Conservation (phyloP, 2,888 invertebrate genomes). For the Amiota mariae region DNA sequence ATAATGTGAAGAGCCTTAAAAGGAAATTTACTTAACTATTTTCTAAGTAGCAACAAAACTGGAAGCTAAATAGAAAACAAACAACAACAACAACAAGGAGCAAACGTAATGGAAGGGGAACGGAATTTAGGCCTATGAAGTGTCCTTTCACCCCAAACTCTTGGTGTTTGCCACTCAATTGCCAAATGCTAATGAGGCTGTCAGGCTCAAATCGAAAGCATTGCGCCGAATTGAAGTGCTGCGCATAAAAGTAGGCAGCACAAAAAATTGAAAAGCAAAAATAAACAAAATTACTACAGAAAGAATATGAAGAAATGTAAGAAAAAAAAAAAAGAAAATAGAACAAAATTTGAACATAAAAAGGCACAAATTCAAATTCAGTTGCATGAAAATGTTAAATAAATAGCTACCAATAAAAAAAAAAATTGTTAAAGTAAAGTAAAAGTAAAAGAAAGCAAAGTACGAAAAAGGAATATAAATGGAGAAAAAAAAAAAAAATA, state of each 20-base stretch:
- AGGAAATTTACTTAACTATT: conserved; percentile 46
- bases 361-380: conserved; percentile 49
- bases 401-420: conserved; percentile 44
- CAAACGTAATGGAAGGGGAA: not conserved
- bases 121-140: not conserved
- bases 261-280: conserved; percentile 23
- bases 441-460: not conserved
- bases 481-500: not conserved
- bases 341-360: conserved; percentile 51
- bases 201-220: conserved; percentile 33
- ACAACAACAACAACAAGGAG: too few relatives aligned
- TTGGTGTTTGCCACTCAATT: not conserved
- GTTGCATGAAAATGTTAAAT: conserved; percentile 56
- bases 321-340: conserved; percentile 24
- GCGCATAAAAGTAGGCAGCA: conserved; percentile 12
- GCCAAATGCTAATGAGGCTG: conserved; percentile 34
- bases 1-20: conserved; percentile 12
- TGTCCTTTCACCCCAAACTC: not conserved
- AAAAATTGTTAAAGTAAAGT: conserved; percentile 41
- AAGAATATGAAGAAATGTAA: conserved; percentile 31
- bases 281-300: conserved; percentile 4
- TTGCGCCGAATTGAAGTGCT: conserved; percentile 12
- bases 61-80: not conserved
- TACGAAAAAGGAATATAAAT: not conserved
- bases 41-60: conserved; percentile 37